A percentile compares a stretch with the other conserved stretches of the same genome.
Conservation (phyloP, 2,113 vertebrate genomes). For the Aegotheles bennettii region DNA sequence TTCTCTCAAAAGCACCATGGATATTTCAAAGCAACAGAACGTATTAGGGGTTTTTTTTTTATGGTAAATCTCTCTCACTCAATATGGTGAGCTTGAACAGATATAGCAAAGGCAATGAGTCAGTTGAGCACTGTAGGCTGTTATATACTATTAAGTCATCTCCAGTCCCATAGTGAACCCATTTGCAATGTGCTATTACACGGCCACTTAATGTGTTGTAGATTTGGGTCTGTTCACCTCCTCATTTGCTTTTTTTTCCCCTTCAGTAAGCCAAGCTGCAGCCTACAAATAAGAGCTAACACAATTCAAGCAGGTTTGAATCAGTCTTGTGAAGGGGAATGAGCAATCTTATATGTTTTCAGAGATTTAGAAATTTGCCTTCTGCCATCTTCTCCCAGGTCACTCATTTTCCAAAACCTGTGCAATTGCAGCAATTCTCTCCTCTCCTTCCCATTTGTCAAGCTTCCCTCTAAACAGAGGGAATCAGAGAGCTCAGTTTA, state of each 20-base stretch:
- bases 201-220: not conserved
- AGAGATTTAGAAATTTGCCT: not conserved
- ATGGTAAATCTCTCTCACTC: not conserved
- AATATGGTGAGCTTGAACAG: constrained; percentile 1
- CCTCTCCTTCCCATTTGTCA: not conserved
- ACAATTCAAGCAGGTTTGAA: not conserved
- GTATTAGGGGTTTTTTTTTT: constrained; percentile 14
- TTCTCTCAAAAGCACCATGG: not conserved
- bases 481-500: not conserved
- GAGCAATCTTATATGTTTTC: not conserved
- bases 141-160: constrained; percentile 24
- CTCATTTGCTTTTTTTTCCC: not conserved
- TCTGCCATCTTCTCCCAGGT: not conserved
- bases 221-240: not conserved
- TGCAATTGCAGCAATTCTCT: not conserved
- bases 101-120: constrained; percentile 44
- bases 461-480: not conserved
- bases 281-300: not conserved
- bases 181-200: constrained; percentile 5
- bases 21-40: not conserved
- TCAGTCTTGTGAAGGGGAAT: not conserved
- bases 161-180: not conserved
- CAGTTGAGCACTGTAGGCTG: not conserved
- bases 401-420: not conserved
- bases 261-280: not conserved